These are phyloP conservation scores for Metacarcinus magister DNA, from an alignment of 2,888 invertebrate species.

Conservation along the genomic window DNA sequence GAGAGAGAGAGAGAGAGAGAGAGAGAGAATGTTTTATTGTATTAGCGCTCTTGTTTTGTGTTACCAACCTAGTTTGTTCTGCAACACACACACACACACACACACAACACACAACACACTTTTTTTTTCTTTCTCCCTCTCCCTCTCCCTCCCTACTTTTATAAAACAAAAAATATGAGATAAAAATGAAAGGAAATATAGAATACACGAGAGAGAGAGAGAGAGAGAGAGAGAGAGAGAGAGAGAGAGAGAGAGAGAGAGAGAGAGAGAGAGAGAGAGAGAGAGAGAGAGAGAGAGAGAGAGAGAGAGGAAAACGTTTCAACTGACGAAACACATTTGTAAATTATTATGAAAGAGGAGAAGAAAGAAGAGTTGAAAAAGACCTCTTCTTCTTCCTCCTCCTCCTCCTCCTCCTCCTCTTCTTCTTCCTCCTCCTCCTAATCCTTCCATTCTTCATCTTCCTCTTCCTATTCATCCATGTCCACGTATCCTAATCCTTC, in stretches of 20 bases:
- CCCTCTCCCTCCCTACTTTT: background rate
- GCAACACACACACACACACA: slow-evolving; percentile 15
- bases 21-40: background rate
- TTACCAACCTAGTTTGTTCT: background rate
- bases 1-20: slow-evolving; percentile 26
- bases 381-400: background rate
- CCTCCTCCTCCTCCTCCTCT: background rate
- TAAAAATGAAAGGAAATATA: background rate
- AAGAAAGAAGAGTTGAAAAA: background rate
- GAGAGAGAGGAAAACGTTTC: background rate
- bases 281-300: slow-evolving; percentile 26
- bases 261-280: slow-evolving; percentile 26
- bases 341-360: background rate
- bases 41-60: background rate
- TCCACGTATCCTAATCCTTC: no score
- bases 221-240: slow-evolving; percentile 22
- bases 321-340: background rate
- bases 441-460: background rate
- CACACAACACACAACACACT: slow-evolving; percentile 13
- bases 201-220: background rate
- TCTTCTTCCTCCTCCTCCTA: background rate
- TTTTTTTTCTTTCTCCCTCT: background rate
- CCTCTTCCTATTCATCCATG: background rate
- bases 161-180: background rate
- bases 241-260: slow-evolving; percentile 26